Evolutionary conservation across 2,113 vertebrate species (phyloP).

Genomic region (Centropus bengalensis): DNA sequence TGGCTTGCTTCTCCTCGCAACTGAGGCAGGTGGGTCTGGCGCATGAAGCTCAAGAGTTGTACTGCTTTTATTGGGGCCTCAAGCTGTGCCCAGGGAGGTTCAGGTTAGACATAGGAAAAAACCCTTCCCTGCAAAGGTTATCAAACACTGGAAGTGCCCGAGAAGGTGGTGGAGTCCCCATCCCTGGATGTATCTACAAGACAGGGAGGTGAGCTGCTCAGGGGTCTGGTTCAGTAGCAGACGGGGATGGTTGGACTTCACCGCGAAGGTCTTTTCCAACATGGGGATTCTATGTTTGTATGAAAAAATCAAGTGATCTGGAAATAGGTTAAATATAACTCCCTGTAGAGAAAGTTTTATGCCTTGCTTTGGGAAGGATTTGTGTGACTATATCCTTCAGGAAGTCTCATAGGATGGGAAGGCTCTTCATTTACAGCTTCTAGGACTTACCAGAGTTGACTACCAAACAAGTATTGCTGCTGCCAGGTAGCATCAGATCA

Average conservation of each 20-base stretch:
- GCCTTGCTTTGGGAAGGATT: not conserved
- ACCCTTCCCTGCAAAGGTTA: no score
- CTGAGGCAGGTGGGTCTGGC: constrained; percentile 38
- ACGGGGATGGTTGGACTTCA: no score
- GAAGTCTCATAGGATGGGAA: not conserved
- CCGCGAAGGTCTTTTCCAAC: no score
- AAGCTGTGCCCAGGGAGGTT: no score
- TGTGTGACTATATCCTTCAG: not conserved
- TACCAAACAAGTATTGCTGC: not conserved
- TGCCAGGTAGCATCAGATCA: not conserved
- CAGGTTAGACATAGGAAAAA: no score
- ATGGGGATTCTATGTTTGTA: no score
- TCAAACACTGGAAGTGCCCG: no score
- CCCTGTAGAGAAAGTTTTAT: not conserved
- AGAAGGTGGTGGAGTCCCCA: no score
- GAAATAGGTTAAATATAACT: not conserved
- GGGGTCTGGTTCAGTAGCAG: no score
- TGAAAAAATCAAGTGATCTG: not conserved
- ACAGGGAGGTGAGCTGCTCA: no score
- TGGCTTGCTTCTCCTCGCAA: not conserved
- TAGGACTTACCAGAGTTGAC: not conserved
- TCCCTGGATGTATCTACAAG: no score
- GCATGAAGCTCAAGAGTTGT: not conserved
- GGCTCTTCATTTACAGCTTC: not conserved
- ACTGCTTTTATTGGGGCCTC: not conserved